Base-by-base conservation (phyloP, 2,113 vertebrate species). In the Urocitellus parryii region DNA sequence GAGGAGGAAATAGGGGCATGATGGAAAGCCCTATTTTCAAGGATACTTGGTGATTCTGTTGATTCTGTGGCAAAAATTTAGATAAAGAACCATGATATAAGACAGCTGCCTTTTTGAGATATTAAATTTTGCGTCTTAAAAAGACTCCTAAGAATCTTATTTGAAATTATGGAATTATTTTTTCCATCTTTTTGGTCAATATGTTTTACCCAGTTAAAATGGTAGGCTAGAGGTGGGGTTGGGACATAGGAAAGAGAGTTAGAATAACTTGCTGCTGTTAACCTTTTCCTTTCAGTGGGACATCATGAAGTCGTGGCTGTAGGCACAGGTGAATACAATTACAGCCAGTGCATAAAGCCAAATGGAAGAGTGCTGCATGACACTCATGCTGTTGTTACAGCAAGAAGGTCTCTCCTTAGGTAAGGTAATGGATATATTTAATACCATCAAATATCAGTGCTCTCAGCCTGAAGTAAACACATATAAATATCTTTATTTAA, bases 321-420 rank as follows among this genome's bases (percentile, higher is more conserved):
- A 3, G 99, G 99, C 93, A 99, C 99, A 0, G 99, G 99, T 51
- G 98, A 99, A 58, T 99, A 97, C 83, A 99, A 99, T 76, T 99
- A 98, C 85, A 99, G 98, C 88, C 98, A 98, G 83, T 96, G 93
- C 24, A 67, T 98, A 0, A 98, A 98, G 0, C 92, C 97, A 0
- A 97, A 97, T 24, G 99, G 99, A 29, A 98, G 99, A 61, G 97
- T 99, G 63, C 45, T 99, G 53, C 99, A 99, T 0, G 99, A 99
- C 91, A 99, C 99, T 1, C 99, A 99, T 4, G 99, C 99, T 42
- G 96, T 99, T 1, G 99, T 99, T 8, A 98, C 97, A 13, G 99
- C 99, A 22, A 98, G 99, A 88, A 98, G 99, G 29, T 99, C 99
- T 61, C 98, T 99, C 0, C 99, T 99, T 91, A 98, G 99, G 99